Evolutionary conservation across 1,140 invertebrate species (phyloP).

Genomic region (Probaryconus sp.): DNA sequence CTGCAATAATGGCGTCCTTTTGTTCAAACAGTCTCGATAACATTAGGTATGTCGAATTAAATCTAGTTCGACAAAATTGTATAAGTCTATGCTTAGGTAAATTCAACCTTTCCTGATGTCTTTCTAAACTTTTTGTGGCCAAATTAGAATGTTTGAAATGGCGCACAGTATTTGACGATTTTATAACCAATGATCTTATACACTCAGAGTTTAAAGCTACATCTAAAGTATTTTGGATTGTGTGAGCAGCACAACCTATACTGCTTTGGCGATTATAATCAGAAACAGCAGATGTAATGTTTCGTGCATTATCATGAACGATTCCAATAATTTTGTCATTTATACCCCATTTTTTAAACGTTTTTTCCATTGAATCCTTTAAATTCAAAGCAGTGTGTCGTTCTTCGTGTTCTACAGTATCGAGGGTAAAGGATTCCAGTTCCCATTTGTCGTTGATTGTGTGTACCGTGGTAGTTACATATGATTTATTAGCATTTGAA

Average conservation of each 20-base stretch:
- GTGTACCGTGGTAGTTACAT: not conserved
- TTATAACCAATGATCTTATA: too few relatives aligned
- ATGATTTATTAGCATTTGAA: not conserved
- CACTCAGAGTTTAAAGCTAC: not conserved
- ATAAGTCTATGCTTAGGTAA: too few relatives aligned
- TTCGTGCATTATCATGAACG: not conserved
- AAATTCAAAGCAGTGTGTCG: not conserved
- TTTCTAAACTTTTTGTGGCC: too few relatives aligned
- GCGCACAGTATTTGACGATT: too few relatives aligned
- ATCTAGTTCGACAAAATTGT: too few relatives aligned
- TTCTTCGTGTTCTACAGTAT: not conserved
- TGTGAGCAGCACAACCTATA: not conserved
- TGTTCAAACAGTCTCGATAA: too few relatives aligned
- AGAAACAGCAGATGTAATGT: not conserved
- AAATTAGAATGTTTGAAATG: too few relatives aligned
- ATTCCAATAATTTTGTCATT: not conserved
- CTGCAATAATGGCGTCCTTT: too few relatives aligned
- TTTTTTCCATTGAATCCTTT: not conserved
- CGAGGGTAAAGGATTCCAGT: not conserved
- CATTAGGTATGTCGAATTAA: too few relatives aligned
- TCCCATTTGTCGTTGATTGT: not conserved
- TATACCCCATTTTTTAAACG: not conserved
- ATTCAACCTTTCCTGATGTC: too few relatives aligned
- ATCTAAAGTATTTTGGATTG: not conserved
- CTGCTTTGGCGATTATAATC: not conserved